Evolutionary conservation across 2,113 vertebrate genomes (phyloP).

Genomic region (Heliornis fulica): DNA sequence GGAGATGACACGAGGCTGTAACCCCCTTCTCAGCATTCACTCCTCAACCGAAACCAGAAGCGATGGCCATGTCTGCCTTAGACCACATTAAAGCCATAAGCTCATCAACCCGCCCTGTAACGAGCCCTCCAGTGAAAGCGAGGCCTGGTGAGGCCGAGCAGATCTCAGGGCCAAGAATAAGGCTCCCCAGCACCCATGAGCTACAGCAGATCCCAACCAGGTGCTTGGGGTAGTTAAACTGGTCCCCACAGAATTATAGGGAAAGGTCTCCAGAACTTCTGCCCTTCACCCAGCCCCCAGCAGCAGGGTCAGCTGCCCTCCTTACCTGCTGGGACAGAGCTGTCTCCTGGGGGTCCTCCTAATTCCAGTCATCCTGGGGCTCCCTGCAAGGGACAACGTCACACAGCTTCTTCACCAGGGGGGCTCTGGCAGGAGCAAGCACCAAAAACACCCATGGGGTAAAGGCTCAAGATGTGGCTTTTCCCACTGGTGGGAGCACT

Average conservation of each 20-base stretch:
- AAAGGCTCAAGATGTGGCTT: not conserved
- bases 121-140: not conserved
- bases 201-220: not conserved
- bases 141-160: not conserved
- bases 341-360: not conserved
- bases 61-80: not conserved
- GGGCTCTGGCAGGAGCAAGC: not conserved
- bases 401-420: not conserved
- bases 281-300: not conserved
- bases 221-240: not conserved
- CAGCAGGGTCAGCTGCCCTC: not conserved
- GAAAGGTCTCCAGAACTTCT: not conserved
- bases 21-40: not conserved
- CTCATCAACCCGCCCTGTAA: not conserved
- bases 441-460: rapidly evolving
- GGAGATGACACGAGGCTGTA: not conserved
- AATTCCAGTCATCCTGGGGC: too few relatives aligned
- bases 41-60: rapidly evolving
- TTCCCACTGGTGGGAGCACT: not conserved
- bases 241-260: not conserved
- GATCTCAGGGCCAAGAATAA: not conserved
- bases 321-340: not conserved
- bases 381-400: not conserved
- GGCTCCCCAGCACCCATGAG: not conserved
- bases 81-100: rapidly evolving